Conservation (phyloP, 2,888 invertebrate genomes). For the Hipparchia sbordonii region DNA sequence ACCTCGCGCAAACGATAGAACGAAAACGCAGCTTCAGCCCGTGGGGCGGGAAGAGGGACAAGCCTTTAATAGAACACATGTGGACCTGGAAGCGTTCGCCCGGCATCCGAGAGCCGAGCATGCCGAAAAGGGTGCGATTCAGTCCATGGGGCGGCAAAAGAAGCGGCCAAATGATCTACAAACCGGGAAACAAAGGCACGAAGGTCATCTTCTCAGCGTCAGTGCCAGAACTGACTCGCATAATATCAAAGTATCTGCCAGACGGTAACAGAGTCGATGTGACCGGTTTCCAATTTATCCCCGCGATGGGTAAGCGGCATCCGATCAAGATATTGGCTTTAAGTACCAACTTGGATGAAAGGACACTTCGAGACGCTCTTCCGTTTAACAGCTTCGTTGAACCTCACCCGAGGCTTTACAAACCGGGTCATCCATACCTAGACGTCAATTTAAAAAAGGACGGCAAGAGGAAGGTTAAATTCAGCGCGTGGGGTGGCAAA, state of each 20-base stretch:
- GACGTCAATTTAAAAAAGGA: constrained; percentile 71
- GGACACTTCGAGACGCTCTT: constrained; percentile 57
- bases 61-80: constrained; percentile 55
- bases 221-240: constrained; percentile 65
- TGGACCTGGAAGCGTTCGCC: constrained; percentile 72
- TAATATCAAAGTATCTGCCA: constrained; percentile 65
- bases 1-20: constrained; percentile 46
- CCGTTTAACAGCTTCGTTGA: constrained; percentile 66
- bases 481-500: constrained; percentile 78
- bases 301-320: constrained; percentile 61
- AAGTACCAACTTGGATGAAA: constrained; percentile 56
- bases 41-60: constrained; percentile 71
- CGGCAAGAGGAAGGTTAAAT: constrained; percentile 76
- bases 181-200: constrained; percentile 61
- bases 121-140: constrained; percentile 76
- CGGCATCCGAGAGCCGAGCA: constrained; percentile 66
- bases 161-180: constrained; percentile 70
- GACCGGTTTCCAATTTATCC: constrained; percentile 63
- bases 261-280: constrained; percentile 53
- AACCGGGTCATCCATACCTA: constrained; percentile 68
- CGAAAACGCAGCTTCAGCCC: constrained; percentile 71
- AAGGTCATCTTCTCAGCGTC: constrained; percentile 66
- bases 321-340: constrained; percentile 66
- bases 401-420: constrained; percentile 60
- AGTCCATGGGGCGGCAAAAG: constrained; percentile 78